phyloP scores from a whole-genome alignment of 2,113 vertebrate species.

The Alectura lathami region DNA sequence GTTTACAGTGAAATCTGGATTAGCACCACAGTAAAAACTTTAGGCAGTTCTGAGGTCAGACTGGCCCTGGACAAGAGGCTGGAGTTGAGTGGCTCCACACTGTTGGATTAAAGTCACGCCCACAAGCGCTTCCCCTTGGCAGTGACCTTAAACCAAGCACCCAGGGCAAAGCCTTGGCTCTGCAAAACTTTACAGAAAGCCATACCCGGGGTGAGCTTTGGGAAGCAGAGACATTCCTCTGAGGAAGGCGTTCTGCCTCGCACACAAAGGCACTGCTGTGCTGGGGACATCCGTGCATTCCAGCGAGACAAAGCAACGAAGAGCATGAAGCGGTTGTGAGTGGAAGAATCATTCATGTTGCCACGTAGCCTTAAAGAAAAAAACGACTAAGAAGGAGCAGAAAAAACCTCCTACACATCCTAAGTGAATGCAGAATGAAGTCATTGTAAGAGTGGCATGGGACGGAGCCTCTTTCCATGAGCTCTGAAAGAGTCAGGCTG shows the following conservation, averaged over 20 bases:
- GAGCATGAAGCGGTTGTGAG: background rate
- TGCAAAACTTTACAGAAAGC: background rate
- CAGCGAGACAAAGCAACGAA: background rate
- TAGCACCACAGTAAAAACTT: background rate
- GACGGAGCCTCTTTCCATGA: background rate
- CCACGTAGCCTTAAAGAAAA: background rate
- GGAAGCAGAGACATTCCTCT: background rate
- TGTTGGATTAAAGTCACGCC: background rate
- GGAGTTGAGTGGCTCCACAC: background rate
- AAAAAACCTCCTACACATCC: background rate
- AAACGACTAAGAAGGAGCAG: background rate
- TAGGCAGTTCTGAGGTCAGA: background rate
- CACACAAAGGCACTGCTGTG: constrained; percentile 55
- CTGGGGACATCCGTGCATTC: background rate
- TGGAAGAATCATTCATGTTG: background rate
- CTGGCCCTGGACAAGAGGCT: background rate
- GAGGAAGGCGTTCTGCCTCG: background rate
- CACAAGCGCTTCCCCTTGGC: background rate
- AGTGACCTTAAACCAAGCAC: background rate
- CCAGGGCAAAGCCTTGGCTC: background rate
- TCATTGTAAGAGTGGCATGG: background rate
- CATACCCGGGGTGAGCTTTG: constrained; percentile 7
- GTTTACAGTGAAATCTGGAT: background rate
- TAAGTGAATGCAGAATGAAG: constrained; percentile 35
- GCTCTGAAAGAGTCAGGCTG: background rate